phyloP scores from a whole-genome alignment of 30 jellyfish, hydroid and myxozoan species.

The Aurelia sp. region DNA sequence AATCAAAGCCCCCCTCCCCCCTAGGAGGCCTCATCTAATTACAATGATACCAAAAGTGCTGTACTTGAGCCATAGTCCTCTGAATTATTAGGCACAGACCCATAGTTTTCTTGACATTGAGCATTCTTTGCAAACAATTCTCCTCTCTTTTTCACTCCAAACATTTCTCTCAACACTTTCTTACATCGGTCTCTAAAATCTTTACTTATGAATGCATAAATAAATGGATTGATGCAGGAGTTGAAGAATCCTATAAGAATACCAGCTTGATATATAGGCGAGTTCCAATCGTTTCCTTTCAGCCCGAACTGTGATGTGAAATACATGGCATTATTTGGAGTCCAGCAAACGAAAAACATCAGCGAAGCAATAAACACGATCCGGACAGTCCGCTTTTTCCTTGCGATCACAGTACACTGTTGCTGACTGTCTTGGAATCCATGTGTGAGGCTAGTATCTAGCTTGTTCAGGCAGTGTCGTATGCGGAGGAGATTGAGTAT shows the following conservation, averaged over 20 bases:
- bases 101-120: too few species aligned
- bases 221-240: constrained; percentile 71
- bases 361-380: constrained; percentile 21
- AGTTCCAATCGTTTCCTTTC: constrained; percentile 58
- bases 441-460: neutral
- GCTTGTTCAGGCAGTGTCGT: neutral
- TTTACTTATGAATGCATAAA: constrained; percentile 52
- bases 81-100: too few species aligned
- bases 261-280: constrained; percentile 45
- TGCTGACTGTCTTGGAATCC: neutral
- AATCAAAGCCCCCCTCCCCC: too few species aligned
- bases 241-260: constrained; percentile 55
- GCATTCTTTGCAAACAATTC: too few species aligned
- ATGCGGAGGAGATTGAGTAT: constrained; percentile 27
- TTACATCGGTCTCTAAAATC: constrained; percentile 38
- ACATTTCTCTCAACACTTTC: neutral
- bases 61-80: too few species aligned
- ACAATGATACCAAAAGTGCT: too few species aligned
- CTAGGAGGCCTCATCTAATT: too few species aligned
- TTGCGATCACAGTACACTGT: neutral
- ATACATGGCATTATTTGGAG: constrained; percentile 48
- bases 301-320: constrained; percentile 23
- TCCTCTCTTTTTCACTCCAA: too few species aligned
- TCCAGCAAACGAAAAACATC: constrained; percentile 71
- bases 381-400: constrained; percentile 38